Conservation (phyloP, 2,797 vertebrate species). For the Acanthornis magna region DNA sequence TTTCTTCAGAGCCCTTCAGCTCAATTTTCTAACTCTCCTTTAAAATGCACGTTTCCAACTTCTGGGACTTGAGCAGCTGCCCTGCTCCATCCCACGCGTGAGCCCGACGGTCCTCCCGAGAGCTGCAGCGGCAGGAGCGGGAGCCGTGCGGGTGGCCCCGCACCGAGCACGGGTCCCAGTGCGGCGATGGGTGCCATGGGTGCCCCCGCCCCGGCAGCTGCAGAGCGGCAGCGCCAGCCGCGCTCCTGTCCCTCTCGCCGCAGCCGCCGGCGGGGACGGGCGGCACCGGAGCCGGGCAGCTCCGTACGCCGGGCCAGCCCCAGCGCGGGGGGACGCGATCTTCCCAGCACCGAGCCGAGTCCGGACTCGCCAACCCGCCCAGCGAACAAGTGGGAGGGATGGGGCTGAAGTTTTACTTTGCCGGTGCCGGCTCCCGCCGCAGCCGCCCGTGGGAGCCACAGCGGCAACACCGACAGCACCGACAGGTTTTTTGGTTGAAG, state of each 20-base stretch:
- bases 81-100: not conserved
- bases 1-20: not conserved
- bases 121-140: not conserved
- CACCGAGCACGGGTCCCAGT: accelerated
- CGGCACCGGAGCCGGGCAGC: not conserved
- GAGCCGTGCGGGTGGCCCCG: not conserved
- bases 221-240: not conserved
- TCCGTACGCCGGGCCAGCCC: not conserved
- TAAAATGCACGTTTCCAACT: not conserved
- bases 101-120: accelerated
- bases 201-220: not conserved
- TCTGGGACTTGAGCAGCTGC: not conserved
- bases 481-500: not conserved
- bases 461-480: not conserved
- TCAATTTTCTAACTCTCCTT: not conserved
- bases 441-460: not conserved
- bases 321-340: accelerated
- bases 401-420: constrained; percentile 37
- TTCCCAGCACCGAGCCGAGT: not conserved
- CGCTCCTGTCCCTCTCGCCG: not conserved
- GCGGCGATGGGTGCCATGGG: no score
- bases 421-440: not conserved
- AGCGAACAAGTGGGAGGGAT: not conserved
- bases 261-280: not conserved
- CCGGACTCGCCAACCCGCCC: not conserved